phyloP scores from a whole-genome alignment of 2,113 vertebrate species.

The Calidris pugnax region DNA sequence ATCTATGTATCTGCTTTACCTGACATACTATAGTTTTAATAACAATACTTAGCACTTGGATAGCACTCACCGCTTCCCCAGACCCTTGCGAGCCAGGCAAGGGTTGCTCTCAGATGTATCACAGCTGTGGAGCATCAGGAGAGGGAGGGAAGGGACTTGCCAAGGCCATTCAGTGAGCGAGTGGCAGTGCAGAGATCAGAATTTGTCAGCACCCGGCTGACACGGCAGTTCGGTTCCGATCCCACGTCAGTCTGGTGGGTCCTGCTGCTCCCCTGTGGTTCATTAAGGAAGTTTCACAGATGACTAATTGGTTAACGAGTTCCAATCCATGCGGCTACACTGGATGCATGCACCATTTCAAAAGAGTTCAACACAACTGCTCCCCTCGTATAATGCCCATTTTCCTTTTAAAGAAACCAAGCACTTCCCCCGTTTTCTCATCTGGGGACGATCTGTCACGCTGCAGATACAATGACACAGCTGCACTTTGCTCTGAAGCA shows the following conservation, averaged over 20 bases:
- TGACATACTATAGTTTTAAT: neutral
- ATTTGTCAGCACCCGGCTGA: neutral
- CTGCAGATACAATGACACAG: constrained; percentile 40
- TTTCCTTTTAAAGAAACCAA: neutral
- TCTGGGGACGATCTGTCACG: constrained; percentile 28
- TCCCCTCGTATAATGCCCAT: neutral
- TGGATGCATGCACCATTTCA: neutral
- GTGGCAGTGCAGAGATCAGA: neutral
- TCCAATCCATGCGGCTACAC: neutral
- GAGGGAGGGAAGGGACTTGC: neutral
- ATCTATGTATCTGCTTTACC: neutral
- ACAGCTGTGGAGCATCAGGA: neutral
- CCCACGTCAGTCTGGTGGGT: neutral
- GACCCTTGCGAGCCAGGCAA: neutral
- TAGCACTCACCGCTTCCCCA: neutral
- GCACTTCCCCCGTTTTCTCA: neutral
- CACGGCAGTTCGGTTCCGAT: neutral
- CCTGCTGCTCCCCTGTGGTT: neutral
- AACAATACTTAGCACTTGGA: neutral
- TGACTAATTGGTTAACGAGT: neutral
- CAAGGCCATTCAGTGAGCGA: constrained; percentile 6
- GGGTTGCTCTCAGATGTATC: neutral
- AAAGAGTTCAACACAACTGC: neutral
- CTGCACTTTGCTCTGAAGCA: constrained; percentile 63
- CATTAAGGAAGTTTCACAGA: neutral